phyloP scores from a whole-genome alignment of 1,140 invertebrate genomes.

The Sinella curviseta region DNA sequence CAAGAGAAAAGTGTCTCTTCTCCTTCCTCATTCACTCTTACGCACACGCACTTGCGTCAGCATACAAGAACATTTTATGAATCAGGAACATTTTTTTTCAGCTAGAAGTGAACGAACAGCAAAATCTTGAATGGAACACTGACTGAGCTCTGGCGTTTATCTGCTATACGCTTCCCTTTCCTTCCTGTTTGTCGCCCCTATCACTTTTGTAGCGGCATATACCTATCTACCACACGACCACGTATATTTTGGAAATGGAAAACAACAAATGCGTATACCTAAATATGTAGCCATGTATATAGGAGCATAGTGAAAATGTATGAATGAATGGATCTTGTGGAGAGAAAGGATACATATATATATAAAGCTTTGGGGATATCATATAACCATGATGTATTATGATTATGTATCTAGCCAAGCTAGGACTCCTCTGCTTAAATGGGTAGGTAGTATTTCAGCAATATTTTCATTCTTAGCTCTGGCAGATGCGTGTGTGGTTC shows the following conservation, averaged over 20 bases:
- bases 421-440: too few relatives aligned
- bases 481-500: neutral
- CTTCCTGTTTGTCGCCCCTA: neutral
- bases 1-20: neutral
- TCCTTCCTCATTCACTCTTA: neutral
- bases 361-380: too few relatives aligned
- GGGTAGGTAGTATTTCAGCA: too few relatives aligned
- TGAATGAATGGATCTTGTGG: too few relatives aligned
- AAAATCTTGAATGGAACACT: constrained; percentile 1
- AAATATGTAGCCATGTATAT: too few relatives aligned
- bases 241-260: too few relatives aligned
- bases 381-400: too few relatives aligned
- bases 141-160: neutral
- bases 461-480: neutral
- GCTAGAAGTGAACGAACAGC: neutral
- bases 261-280: too few relatives aligned
- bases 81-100: neutral
- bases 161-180: neutral
- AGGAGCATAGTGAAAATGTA: too few relatives aligned
- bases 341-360: too few relatives aligned
- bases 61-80: neutral
- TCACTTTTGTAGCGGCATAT: neutral
- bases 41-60: constrained; percentile 16
- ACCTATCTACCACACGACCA: too few relatives aligned
- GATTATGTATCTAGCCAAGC: too few relatives aligned